Evolutionary conservation across 2,113 vertebrate genomes (phyloP).

Genomic region (Planiliza haematocheilus): DNA sequence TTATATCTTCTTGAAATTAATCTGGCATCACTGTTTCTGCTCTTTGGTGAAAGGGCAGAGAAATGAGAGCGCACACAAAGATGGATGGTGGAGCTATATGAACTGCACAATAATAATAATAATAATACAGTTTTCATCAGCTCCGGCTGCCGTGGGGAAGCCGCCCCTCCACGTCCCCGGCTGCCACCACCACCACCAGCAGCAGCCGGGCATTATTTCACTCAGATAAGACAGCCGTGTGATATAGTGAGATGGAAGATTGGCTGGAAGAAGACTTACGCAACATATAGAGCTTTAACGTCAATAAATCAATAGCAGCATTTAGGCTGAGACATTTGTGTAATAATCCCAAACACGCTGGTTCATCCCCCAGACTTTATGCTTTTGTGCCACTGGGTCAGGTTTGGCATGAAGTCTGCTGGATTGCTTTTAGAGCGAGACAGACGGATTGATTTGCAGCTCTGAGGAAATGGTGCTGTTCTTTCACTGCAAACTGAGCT

Average conservation of each 20-base stretch:
- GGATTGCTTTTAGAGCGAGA: slow-evolving; percentile 15
- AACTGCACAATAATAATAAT: slow-evolving; percentile 53
- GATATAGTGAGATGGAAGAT: slow-evolving; percentile 1
- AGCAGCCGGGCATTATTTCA: no score
- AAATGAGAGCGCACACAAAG: slow-evolving; percentile 24
- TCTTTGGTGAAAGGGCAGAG: slow-evolving; percentile 64
- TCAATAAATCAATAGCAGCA: slow-evolving; percentile 18
- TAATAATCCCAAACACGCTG: slow-evolving; percentile 20
- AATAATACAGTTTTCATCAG: slow-evolving; percentile 56
- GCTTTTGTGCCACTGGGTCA: background rate
- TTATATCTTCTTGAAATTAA: slow-evolving; percentile 78
- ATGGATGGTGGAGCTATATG: slow-evolving; percentile 57
- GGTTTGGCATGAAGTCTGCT: background rate
- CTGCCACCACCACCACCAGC: slow-evolving; percentile 27
- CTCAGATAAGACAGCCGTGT: background rate
- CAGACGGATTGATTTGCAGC: slow-evolving; percentile 32
- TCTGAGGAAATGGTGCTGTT: background rate
- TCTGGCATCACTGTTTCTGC: slow-evolving; percentile 67
- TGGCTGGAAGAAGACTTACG: background rate
- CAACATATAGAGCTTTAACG: background rate
- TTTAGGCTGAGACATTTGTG: background rate
- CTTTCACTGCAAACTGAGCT: slow-evolving; percentile 33
- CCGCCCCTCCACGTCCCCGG: slow-evolving; percentile 11
- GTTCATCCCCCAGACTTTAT: background rate
- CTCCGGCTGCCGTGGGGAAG: slow-evolving; percentile 34